These are phyloP conservation scores for Stenchaetothrips biformis DNA, from an alignment of 2,888 invertebrate species.

Conservation along the genomic window DNA sequence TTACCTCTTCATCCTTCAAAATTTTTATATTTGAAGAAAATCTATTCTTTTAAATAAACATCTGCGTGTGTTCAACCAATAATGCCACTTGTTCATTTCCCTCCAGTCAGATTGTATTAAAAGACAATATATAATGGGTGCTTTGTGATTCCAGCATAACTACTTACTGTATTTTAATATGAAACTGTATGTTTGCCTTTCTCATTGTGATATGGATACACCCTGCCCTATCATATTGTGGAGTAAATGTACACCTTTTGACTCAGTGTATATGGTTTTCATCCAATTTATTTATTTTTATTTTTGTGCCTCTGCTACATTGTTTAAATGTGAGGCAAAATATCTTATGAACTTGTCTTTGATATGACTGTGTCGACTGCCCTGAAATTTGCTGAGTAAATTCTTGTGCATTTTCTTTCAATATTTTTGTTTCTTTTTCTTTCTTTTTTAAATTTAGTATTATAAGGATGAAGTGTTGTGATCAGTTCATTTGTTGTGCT, in stretches of 20 bases:
- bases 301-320: background rate
- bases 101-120: background rate
- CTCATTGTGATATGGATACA: background rate
- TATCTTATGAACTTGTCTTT: background rate
- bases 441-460: background rate
- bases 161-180: conserved; percentile 13
- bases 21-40: background rate
- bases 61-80: background rate
- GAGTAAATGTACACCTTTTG: background rate
- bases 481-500: conserved; percentile 22
- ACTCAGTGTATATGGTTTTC: background rate
- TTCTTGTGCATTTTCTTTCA: conserved; percentile 10
- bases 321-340: background rate
- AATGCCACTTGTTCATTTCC: background rate
- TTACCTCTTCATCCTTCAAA: background rate
- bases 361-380: background rate
- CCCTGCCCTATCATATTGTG: background rate
- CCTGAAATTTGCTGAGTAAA: background rate
- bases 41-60: background rate
- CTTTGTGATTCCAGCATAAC: conserved; percentile 12
- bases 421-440: background rate
- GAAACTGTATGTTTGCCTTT: background rate
- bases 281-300: background rate
- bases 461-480: conserved; percentile 11
- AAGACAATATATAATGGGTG: conserved; percentile 3